Percentiles rank a stretch among this genome's conserved stretches.
These are phyloP conservation scores for Pantherophis alleghaniensis DNA, from an alignment of 2,797 vertebrate genomes.

Conservation along the genomic window DNA sequence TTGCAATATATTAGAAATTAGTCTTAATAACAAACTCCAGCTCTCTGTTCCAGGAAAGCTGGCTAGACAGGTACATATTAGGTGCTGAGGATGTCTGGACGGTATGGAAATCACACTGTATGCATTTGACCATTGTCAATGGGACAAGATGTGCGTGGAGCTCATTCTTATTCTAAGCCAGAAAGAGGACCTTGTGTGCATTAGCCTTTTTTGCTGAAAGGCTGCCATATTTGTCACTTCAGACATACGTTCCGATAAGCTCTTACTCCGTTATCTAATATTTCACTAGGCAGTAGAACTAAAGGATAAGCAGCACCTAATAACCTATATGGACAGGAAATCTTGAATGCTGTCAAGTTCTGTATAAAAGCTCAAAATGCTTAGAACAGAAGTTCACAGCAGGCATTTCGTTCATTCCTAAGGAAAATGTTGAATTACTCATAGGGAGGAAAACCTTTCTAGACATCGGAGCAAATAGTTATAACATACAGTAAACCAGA, in stretches of 20 bases:
- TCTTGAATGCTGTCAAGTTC: conserved; percentile 61
- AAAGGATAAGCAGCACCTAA: conserved; percentile 72
- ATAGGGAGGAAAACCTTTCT: conserved; percentile 58
- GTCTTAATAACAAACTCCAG: conserved; percentile 64
- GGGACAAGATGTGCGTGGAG: conserved; percentile 57
- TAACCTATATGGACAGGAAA: conserved; percentile 65
- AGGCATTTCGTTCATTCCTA: conserved; percentile 64
- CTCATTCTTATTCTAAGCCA: conserved; percentile 72
- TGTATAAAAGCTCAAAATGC: conserved; percentile 62
- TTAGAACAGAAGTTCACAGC: conserved; percentile 59
- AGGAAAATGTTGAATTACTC: conserved; percentile 47
- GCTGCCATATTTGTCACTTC: conserved; percentile 72
- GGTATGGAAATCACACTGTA: conserved; percentile 69
- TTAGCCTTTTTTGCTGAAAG: conserved; percentile 67
- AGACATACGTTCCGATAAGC: conserved; percentile 66
- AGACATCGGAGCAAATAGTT: conserved; percentile 52
- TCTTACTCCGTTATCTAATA: conserved; percentile 69
- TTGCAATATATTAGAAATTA: conserved; percentile 60
- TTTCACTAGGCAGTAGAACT: conserved; percentile 70
- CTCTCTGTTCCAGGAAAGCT: conserved; percentile 54
- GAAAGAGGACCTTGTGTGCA: conserved; percentile 63
- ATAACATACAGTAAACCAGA: conserved; percentile 38
- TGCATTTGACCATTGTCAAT: conserved; percentile 66
- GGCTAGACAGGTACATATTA: conserved; percentile 74
- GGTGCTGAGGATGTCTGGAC: conserved; percentile 71